A percentile compares a stretch with the other conserved stretches of the same genome.
These are phyloP conservation scores for Hymenochirus boettgeri DNA, from an alignment of 2,113 vertebrate genomes.

Conservation along the genomic window DNA sequence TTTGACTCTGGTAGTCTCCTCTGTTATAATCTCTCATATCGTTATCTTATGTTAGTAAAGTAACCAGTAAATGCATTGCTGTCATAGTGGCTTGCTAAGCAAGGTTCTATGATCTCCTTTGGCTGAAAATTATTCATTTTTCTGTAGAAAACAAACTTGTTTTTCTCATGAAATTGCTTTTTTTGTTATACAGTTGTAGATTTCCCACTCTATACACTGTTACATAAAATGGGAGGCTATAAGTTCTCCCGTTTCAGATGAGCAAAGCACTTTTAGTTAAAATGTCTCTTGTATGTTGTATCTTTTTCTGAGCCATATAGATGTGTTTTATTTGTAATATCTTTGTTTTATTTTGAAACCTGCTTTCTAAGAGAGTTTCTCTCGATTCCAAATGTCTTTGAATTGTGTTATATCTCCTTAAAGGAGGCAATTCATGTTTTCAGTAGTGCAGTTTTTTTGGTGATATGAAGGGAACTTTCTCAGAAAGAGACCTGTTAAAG, in stretches of 20 bases:
- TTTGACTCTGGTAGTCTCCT: slow-evolving; percentile 1
- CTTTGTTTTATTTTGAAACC: not conserved
- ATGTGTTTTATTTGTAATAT: slow-evolving; percentile 14
- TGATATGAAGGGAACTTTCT: slow-evolving; percentile 78
- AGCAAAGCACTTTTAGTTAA: slow-evolving; percentile 15
- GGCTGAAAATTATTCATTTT: not conserved
- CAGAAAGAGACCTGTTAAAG: slow-evolving; percentile 74
- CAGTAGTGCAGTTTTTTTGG: slow-evolving; percentile 77
- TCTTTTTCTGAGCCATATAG: slow-evolving; percentile 39
- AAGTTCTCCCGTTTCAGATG: not conserved
- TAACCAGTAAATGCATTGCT: not conserved
- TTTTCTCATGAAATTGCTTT: not conserved
- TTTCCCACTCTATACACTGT: not conserved
- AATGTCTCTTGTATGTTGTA: slow-evolving; percentile 1
- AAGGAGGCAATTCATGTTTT: slow-evolving; percentile 71
- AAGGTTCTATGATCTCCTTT: not conserved
- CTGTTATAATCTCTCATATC: too few species aligned
- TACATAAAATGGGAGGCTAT: not conserved
- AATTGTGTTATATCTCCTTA: slow-evolving; percentile 62
- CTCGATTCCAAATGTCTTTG: too few species aligned
- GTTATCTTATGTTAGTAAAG: not conserved
- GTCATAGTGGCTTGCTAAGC: not conserved
- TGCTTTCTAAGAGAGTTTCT: too few species aligned
- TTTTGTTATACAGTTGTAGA: not conserved
- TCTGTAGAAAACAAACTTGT: too few species aligned